Evolutionary conservation across 2,113 vertebrate species (phyloP).

Genomic region (Bufo gargarizans): DNA sequence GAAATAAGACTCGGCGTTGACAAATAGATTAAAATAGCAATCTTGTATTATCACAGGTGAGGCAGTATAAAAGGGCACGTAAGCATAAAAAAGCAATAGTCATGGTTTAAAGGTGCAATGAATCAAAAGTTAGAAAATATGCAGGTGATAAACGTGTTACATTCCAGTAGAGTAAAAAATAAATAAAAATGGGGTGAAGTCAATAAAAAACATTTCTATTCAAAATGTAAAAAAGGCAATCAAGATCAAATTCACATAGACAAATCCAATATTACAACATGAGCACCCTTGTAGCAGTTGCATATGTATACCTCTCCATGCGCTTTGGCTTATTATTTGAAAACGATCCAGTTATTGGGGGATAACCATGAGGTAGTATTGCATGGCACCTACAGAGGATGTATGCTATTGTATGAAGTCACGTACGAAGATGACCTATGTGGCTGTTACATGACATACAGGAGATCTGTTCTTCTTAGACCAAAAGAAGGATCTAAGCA

Average conservation of each 20-base stretch:
- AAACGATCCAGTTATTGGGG: not conserved
- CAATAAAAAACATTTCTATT: not conserved
- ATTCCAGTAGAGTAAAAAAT: not conserved
- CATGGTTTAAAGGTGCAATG: not conserved
- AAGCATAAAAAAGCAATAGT: constrained; percentile 11
- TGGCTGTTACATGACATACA: no score
- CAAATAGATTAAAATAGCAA: constrained; percentile 43
- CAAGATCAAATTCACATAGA: not conserved
- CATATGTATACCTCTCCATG: not conserved
- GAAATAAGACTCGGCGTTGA: constrained; percentile 34
- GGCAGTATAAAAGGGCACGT: constrained; percentile 43
- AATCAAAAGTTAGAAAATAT: not conserved
- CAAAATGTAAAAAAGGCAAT: not conserved
- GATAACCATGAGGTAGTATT: constrained; percentile 22
- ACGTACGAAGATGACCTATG: no score
- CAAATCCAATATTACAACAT: not conserved
- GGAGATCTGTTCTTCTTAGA: no score
- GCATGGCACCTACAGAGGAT: not conserved
- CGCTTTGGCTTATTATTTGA: not conserved
- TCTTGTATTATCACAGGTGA: constrained; percentile 40
- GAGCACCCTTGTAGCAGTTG: not conserved
- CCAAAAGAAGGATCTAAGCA: no score
- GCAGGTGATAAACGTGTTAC: not conserved
- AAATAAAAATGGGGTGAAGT: not conserved
- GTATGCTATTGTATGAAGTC: no score